Evolutionary conservation across 2,113 vertebrate genomes (phyloP), one percentile per base, ranked within the genome.

Genomic region (Lophochroa leadbeateri): DNA sequence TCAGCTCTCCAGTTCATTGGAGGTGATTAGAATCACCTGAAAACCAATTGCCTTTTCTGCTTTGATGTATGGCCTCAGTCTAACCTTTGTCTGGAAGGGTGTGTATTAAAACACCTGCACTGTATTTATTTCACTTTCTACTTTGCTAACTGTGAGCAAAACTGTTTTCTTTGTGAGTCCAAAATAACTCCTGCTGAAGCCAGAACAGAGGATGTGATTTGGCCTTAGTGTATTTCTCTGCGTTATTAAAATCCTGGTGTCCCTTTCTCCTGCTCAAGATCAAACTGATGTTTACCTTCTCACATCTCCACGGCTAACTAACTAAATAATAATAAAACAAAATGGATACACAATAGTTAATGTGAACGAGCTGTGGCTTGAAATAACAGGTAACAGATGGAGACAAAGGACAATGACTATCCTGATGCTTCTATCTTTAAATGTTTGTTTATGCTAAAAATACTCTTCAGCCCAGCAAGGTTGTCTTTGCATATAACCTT

Each of bases 401-500:
- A 96, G 96, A 96, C 92, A 92, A 96, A 93, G 75, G 94, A 95
- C 85, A 94, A 82, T 1, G 2, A 93, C 89, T 87, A 72, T 77
- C 65, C 90, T 60, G 50, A 91, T 3, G 46, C 68, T 94, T 97
- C 97, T 96, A 96, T 97, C 93, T 97, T 97, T 97, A 96, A 86
- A 87, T 89, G 87, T 94, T 96, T 95, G 93, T 95, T 97, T 97
- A 97, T 74, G 86, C 96, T 95, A 95, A 97, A 97, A 97, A 96
- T 96, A 97, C 12, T 53, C 77, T 87, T 76, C 88, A 90, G 91
- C 89, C 83, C 53, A 75, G 68, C 70, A 43, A 65, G 67, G 74
- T 24, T 77, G 80, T 74, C 88, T 82, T 84, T 88, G 90, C 13
- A 1, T 46, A 55, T 93, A 89, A 96, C 92, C 94, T 88, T 93